A percentile compares a stretch with the other conserved stretches of the same genome.
These are phyloP conservation scores for Heterotis niloticus DNA, from an alignment of 2,113 vertebrate species.

Conservation along the genomic window DNA sequence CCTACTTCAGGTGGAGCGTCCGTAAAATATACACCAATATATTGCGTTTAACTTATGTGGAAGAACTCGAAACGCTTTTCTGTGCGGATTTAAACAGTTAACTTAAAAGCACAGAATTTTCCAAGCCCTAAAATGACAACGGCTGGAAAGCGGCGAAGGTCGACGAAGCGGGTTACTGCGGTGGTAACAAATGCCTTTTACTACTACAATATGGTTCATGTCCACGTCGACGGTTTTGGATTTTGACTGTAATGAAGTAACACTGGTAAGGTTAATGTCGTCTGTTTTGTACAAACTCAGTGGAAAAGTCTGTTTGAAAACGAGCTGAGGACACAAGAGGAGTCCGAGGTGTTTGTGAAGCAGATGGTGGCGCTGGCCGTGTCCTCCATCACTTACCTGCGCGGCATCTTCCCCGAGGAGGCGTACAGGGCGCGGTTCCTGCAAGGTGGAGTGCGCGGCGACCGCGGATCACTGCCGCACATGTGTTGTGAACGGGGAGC, in stretches of 20 bases:
- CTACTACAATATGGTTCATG: too few relatives aligned
- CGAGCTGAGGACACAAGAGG: slow-evolving; percentile 69
- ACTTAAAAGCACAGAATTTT: background rate
- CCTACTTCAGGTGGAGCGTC: too few relatives aligned
- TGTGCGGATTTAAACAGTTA: background rate
- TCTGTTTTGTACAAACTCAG: slow-evolving; percentile 25
- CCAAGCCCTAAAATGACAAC: slow-evolving; percentile 27
- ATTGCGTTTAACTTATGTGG: too few relatives aligned
- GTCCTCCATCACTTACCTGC: slow-evolving; percentile 89
- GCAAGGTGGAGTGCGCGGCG: slow-evolving; percentile 71
- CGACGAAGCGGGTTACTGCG: slow-evolving; percentile 24
- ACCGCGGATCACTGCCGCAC: background rate
- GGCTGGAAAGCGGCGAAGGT: slow-evolving; percentile 1
- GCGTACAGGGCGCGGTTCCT: slow-evolving; percentile 89
- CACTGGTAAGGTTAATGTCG: background rate
- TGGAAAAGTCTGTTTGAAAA: slow-evolving; percentile 55
- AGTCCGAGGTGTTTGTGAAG: slow-evolving; percentile 84
- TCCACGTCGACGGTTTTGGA: background rate
- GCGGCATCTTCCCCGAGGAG: slow-evolving; percentile 89
- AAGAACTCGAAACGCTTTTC: too few relatives aligned
- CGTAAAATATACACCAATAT: too few relatives aligned
- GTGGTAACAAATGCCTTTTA: slow-evolving; percentile 27
- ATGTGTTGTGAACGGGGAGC: too few relatives aligned
- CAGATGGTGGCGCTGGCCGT: slow-evolving; percentile 83
- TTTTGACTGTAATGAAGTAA: background rate